A percentile compares a stretch with the other conserved stretches of the same genome.
phyloP scores from a whole-genome alignment of 2,113 vertebrate species.

The Dicerorhinus sumatrensis region DNA sequence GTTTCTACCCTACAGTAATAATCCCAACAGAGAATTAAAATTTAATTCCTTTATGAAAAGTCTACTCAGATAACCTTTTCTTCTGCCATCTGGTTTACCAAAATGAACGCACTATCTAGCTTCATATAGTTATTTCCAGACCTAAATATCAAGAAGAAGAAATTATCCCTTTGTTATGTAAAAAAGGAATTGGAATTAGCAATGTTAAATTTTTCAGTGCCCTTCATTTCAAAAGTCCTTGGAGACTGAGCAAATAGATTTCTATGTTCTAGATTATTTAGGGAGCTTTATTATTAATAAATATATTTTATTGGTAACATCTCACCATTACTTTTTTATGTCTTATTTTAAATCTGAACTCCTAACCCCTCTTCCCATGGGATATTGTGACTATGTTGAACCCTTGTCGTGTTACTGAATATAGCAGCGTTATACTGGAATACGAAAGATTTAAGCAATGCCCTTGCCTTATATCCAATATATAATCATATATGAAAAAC shows the following conservation, averaged over 20 bases:
- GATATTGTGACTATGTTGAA: not conserved
- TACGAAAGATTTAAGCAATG: not conserved
- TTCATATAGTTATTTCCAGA: conserved; percentile 17
- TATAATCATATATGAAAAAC: not conserved
- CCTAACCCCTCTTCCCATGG: not conserved
- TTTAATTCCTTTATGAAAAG: conserved; percentile 44
- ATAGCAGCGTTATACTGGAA: not conserved
- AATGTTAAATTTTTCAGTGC: not conserved
- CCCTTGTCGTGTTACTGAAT: not conserved
- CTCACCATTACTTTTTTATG: not conserved
- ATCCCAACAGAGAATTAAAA: conserved; percentile 40
- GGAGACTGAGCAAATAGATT: not conserved
- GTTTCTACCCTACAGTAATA: not conserved
- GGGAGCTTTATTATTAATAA: not conserved
- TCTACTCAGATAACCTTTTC: not conserved
- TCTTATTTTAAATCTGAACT: not conserved
- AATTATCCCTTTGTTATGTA: not conserved
- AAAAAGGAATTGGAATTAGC: not conserved
- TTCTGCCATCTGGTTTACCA: conserved; percentile 9
- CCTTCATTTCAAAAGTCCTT: not conserved
- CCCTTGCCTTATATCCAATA: not conserved
- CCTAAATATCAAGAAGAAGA: conserved; percentile 13
- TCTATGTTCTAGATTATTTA: not conserved
- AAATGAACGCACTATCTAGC: not conserved
- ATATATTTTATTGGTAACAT: not conserved